phyloP scores from a whole-genome alignment of 2,888 invertebrate species.

The Hirtodrosophila duncani region DNA sequence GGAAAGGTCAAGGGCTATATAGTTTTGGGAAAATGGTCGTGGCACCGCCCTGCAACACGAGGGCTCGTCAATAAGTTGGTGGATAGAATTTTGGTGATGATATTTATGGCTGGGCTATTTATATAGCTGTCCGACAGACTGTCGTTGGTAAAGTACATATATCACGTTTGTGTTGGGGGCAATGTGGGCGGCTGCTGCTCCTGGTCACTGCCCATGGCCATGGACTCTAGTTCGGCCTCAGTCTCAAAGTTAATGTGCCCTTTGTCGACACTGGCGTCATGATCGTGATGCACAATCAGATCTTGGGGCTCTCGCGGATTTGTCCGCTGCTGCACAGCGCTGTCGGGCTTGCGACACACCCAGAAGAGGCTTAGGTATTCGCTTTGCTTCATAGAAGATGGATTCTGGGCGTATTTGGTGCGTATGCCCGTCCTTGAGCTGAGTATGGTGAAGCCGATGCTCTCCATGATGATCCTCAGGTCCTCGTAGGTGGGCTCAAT shows the following conservation, averaged over 20 bases:
- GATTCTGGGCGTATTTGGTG: conserved; percentile 95
- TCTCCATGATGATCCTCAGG: conserved; percentile 86
- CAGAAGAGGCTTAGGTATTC: conserved; percentile 95
- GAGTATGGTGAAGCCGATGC: conserved; percentile 89
- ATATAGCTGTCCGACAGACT: no score
- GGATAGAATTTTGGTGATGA: conserved; percentile 15
- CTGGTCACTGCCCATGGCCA: no score
- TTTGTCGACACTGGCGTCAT: not conserved
- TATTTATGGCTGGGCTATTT: conserved; percentile 18
- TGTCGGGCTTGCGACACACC: conserved; percentile 89
- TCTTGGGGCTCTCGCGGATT: conserved; percentile 39
- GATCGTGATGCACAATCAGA: conserved; percentile 36
- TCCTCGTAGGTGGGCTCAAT: conserved; percentile 96
- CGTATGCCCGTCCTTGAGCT: conserved; percentile 85
- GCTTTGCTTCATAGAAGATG: conserved; percentile 93
- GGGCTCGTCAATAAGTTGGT: no score
- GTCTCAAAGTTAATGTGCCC: conserved; percentile 13
- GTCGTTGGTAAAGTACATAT: no score
- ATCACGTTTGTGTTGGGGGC: no score
- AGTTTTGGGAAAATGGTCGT: no score
- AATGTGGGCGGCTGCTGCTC: no score
- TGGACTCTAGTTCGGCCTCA: conserved; percentile 28
- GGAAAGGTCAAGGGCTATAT: no score
- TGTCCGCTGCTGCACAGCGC: conserved; percentile 17
- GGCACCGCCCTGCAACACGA: no score